These are phyloP conservation scores for Alcis repandata DNA, from an alignment of 2,888 invertebrate species.

Conservation along the genomic window DNA sequence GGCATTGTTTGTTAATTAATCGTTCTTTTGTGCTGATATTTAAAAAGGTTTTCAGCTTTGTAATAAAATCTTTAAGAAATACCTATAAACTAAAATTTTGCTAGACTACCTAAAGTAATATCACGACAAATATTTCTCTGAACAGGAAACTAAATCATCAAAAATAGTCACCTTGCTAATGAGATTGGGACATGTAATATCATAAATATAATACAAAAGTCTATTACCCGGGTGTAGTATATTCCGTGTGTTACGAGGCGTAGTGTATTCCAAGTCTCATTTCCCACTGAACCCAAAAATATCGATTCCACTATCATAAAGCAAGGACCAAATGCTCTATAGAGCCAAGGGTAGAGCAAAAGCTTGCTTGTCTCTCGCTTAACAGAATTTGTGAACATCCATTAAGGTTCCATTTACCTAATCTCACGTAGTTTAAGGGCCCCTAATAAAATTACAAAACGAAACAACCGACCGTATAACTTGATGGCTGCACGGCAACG, in stretches of 20 bases:
- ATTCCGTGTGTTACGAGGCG: no score
- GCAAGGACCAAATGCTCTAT: constrained; percentile 13
- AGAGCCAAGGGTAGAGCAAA: constrained; percentile 10
- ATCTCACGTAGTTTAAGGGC: constrained; percentile 59
- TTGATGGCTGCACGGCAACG: constrained; percentile 23
- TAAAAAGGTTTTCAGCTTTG: no score
- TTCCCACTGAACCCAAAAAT: constrained; percentile 3
- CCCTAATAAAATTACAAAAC: constrained; percentile 61
- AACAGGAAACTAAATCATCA: no score
- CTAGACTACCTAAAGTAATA: no score
- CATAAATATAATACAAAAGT: no score
- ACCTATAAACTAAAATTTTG: no score
- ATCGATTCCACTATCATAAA: constrained; percentile 14
- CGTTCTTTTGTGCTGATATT: no score
- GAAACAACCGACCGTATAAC: constrained; percentile 51
- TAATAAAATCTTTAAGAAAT: no score
- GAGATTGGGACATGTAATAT: neutral
- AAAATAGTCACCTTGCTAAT: no score
- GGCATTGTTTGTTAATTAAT: no score
- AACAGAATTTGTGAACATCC: constrained; percentile 64
- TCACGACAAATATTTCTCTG: no score
- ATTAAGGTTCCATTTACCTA: constrained; percentile 66
- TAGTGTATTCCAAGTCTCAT: neutral
- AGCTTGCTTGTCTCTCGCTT: constrained; percentile 43
- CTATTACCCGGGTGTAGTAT: no score